Conservation (phyloP, 2,888 invertebrate species). For the Agriopis leucophaearia region DNA sequence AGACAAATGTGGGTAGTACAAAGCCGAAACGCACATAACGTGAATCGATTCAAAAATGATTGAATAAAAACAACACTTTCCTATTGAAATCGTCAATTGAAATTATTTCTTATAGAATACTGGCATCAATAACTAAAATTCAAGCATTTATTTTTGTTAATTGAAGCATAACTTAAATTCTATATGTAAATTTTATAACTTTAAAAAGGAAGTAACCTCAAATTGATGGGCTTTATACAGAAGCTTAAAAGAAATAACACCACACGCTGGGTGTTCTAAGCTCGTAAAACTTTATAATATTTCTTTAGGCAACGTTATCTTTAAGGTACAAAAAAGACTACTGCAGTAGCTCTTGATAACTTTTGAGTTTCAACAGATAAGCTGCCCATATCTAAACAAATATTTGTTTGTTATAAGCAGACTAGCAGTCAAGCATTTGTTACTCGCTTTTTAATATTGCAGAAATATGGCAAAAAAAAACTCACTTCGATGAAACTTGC, state of each 20-base stretch:
- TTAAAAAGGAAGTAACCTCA: conserved; percentile 22
- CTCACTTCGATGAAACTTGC: no score
- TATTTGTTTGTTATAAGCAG: conserved; percentile 23
- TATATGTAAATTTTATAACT: conserved; percentile 20
- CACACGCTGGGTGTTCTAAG: conserved; percentile 63
- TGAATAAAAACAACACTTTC: no score
- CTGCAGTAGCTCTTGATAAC: conserved; percentile 75
- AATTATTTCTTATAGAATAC: background rate
- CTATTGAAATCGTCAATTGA: background rate
- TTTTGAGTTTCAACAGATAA: conserved; percentile 70
- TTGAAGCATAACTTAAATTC: conserved; percentile 19
- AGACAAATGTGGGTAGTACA: no score
- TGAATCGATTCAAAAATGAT: no score
- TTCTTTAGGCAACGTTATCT: conserved; percentile 70
- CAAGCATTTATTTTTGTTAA: conserved; percentile 1
- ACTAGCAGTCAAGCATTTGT: no score
- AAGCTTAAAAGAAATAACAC: conserved; percentile 38
- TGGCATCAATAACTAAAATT: background rate
- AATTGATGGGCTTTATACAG: conserved; percentile 43
- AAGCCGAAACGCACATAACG: no score
- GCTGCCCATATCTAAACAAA: conserved; percentile 50
- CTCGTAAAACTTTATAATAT: conserved; percentile 65
- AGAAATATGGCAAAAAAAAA: no score
- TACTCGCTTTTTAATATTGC: no score
- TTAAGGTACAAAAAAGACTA: conserved; percentile 66